Evolutionary conservation across 1,140 invertebrate genomes (phyloP), one percentile per base, ranked within the genome.

Genomic region (Polyergus mexicanus): DNA sequence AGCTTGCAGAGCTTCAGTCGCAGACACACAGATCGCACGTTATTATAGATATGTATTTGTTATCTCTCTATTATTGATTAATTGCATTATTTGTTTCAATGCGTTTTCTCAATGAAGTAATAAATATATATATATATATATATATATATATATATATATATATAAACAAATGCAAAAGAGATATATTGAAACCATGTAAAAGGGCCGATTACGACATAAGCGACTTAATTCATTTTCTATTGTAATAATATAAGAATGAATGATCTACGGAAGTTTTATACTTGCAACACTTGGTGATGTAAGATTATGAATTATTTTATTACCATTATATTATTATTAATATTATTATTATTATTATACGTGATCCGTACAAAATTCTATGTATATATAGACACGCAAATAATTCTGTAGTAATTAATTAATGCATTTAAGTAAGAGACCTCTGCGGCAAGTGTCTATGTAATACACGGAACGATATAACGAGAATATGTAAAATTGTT

Each of bases 161-260:
- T n/a, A n/a, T n/a, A n/a, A n/a, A n/a, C n/a, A 28, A 28, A 28
- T 28, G 25, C 25, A 28, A 28, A 28, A 28, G 25, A 28, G 1
- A 28, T 28, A 28, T 28, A 32, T 78, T 72, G 72, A 5, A 58
- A 66, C 3, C 28, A n/a, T 65, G 54, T 38, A 63, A 47, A 62
- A 76, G 51, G 56, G 44, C 72, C 54, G 47, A 66, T 68, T 65
- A 38, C 19, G 54, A 88, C 25, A 41, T n/a, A 62, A 66, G 35
- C 56, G 60, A 65, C 38, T 78, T 76, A 54, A 58, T 58, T 76
- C 35, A 28, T 90, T 90, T 90, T 90, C 80, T 90, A 90, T 80
- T 83, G 56, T 69, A 86, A 75, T 63, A 65, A 75, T 68, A 11
- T 68, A 86, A 60, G 77, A 84, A 68, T 76, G 47, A 44, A 58